phyloP scores from a whole-genome alignment of 2,797 vertebrate species.

The Phyllotis vaccarum region DNA sequence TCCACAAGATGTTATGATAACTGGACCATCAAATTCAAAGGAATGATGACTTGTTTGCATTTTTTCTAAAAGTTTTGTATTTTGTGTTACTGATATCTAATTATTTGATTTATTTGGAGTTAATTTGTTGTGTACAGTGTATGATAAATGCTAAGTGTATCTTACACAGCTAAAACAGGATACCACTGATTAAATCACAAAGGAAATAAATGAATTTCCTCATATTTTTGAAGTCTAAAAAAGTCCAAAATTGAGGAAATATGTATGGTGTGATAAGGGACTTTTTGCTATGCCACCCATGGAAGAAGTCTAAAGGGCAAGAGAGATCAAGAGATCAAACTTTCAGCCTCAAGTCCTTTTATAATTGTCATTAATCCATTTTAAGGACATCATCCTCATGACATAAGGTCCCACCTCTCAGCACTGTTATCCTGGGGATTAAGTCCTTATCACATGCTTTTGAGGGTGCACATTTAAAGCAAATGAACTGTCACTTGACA shows the following conservation, averaged over 20 bases:
- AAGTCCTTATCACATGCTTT: not conserved
- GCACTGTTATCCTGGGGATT: not conserved
- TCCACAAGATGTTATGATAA: not conserved
- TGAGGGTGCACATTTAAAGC: not conserved
- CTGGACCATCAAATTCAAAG: not conserved
- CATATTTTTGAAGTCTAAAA: not conserved
- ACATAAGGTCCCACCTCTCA: not conserved
- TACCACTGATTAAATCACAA: not conserved
- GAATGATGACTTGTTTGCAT: not conserved
- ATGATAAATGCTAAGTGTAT: not conserved
- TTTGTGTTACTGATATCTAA: not conserved
- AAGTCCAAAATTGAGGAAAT: not conserved
- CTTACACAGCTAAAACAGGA: not conserved
- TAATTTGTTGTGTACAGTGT: not conserved
- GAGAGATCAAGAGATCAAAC: not conserved
- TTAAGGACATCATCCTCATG: not conserved
- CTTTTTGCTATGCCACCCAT: not conserved
- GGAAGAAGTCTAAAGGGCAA: not conserved
- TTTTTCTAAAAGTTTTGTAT: not conserved
- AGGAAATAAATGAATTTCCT: slow-evolving; percentile 7
- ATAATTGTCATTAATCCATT: not conserved
- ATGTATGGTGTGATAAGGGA: not conserved
- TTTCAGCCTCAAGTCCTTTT: not conserved
- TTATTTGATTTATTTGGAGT: not conserved
- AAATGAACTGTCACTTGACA: not conserved